Evolutionary conservation across 2,113 vertebrate species (phyloP).

Genomic region (Halichoerus grypus): DNA sequence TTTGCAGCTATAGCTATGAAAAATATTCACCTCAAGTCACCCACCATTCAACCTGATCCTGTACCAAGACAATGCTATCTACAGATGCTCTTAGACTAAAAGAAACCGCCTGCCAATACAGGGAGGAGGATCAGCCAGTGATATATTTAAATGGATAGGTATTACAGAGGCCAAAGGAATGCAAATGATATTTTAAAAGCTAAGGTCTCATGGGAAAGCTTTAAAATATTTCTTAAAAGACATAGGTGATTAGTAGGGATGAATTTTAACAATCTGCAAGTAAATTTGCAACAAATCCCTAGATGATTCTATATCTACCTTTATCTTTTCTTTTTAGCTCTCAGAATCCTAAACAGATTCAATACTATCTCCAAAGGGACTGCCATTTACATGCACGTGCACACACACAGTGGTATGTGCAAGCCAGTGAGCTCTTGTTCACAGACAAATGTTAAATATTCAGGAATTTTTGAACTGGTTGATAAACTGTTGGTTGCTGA

Average conservation of each 20-base stretch:
- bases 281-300: conserved; percentile 47
- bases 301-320: conserved; percentile 30
- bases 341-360: conserved; percentile 46
- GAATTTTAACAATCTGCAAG: conserved; percentile 59
- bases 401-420: background rate
- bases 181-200: conserved; percentile 57
- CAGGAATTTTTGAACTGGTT: background rate
- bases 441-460: background rate
- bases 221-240: conserved; percentile 59
- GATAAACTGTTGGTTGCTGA: background rate
- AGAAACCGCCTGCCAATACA: background rate
- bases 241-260: conserved; percentile 2
- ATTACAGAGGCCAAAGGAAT: conserved; percentile 23
- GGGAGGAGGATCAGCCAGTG: background rate
- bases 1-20: background rate
- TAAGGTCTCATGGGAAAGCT: conserved; percentile 17
- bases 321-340: conserved; percentile 38
- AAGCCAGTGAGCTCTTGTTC: background rate
- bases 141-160: background rate
- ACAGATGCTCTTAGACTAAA: background rate
- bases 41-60: background rate
- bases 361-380: conserved; percentile 31
- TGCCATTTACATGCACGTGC: background rate
- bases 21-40: conserved; percentile 45
- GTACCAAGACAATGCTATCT: background rate